Percentiles rank a stretch among this genome's conserved stretches.
phyloP scores from a whole-genome alignment of 2,113 vertebrate species.

The Phainopepla nitens region DNA sequence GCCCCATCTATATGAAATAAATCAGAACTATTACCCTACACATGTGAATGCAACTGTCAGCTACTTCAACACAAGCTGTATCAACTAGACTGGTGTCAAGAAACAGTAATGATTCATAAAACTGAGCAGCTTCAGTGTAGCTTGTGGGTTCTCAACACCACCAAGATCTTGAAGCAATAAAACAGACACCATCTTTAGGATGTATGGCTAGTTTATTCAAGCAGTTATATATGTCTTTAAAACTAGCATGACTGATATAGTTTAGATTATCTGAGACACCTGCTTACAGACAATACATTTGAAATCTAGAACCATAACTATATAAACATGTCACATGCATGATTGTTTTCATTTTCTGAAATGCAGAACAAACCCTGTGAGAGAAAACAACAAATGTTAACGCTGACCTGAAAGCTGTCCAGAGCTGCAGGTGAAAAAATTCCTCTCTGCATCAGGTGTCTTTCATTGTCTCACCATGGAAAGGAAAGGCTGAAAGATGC shows the following conservation, averaged over 20 bases:
- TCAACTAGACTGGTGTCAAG: background rate
- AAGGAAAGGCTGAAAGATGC: background rate
- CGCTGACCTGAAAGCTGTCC: background rate
- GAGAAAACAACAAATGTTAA: background rate
- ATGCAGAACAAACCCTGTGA: background rate
- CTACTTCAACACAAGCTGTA: background rate
- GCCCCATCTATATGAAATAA: background rate
- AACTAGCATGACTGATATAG: background rate
- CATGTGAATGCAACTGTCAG: background rate
- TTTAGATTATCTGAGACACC: background rate
- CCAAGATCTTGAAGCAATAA: background rate
- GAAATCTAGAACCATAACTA: background rate
- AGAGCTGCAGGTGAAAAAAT: background rate
- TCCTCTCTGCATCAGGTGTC: background rate
- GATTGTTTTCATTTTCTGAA: background rate
- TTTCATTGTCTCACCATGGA: background rate
- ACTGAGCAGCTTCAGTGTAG: background rate
- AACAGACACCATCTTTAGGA: background rate
- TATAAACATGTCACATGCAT: rapidly evolving
- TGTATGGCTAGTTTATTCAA: background rate
- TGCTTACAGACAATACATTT: background rate
- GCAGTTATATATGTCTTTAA: background rate
- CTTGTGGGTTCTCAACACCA: background rate
- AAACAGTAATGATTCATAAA: background rate
- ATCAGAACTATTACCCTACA: background rate